phyloP scores from a whole-genome alignment of 2,888 invertebrate species.

The Apodemia duryi region DNA sequence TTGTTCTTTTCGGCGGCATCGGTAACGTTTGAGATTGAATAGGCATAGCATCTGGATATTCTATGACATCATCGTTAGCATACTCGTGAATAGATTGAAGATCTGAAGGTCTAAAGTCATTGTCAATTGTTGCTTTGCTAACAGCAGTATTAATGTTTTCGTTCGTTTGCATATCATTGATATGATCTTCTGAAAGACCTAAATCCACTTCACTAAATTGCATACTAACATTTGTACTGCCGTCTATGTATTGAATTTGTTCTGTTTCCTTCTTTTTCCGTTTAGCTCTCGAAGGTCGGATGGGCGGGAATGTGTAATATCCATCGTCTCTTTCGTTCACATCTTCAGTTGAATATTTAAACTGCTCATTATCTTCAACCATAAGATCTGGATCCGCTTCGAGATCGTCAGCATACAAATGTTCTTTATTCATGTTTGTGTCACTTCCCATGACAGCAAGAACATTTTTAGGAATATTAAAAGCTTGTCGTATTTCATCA shows the following conservation, averaged over 20 bases:
- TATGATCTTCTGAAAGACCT: constrained; percentile 72
- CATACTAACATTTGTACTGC: constrained; percentile 60
- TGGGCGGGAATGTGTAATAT: constrained; percentile 76
- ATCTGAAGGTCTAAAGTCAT: constrained; percentile 51
- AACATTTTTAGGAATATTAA: constrained; percentile 83
- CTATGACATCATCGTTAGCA: constrained; percentile 72
- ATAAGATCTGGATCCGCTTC: constrained; percentile 62
- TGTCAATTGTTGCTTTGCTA: constrained; percentile 46
- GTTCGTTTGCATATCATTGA: constrained; percentile 46
- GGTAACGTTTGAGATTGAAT: constrained; percentile 67
- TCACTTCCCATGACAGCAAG: constrained; percentile 80
- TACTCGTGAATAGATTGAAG: constrained; percentile 68
- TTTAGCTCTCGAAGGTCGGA: constrained; percentile 77
- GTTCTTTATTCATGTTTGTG: constrained; percentile 49
- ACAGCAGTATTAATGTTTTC: constrained; percentile 39
- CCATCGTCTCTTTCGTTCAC: constrained; percentile 72
- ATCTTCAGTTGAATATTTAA: constrained; percentile 63
- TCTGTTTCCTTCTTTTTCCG: constrained; percentile 68
- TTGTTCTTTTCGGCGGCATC: constrained; percentile 68
- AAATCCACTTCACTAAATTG: constrained; percentile 71
- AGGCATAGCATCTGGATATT: constrained; percentile 73
- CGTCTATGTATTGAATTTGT: constrained; percentile 63
- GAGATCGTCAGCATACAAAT: constrained; percentile 57
- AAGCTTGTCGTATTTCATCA: constrained; percentile 89
- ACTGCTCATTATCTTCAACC: constrained; percentile 54